These are phyloP conservation scores for Stenodera caucasica DNA, from an alignment of 2,888 invertebrate species.

Conservation along the genomic window DNA sequence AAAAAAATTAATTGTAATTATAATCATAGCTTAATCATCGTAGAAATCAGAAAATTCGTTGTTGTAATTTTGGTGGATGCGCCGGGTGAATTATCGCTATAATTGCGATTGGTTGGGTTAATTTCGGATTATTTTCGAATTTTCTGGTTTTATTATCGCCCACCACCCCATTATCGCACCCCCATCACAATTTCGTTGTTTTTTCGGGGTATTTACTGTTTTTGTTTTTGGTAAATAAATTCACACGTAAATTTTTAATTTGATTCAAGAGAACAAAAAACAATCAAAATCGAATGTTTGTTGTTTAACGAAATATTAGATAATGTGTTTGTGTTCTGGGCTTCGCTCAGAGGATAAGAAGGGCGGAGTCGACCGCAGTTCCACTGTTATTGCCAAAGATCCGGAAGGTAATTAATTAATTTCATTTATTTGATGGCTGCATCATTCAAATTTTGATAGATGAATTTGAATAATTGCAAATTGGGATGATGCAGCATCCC, in stretches of 20 bases:
- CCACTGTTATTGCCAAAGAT: slow-evolving; percentile 92
- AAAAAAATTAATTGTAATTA: slow-evolving; percentile 17
- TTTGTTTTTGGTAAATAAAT: no score
- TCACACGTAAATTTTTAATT: no score
- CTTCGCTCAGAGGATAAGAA: slow-evolving; percentile 80
- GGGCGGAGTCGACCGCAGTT: slow-evolving; percentile 89
- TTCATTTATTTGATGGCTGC: slow-evolving; percentile 29
- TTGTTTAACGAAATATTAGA: slow-evolving; percentile 39
- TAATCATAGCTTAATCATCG: slow-evolving; percentile 5
- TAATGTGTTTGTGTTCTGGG: slow-evolving; percentile 62
- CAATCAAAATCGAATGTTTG: background rate
- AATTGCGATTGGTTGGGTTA: background rate
- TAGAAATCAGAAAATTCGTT: background rate
- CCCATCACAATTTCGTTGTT: no score
- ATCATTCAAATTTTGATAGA: slow-evolving; percentile 27
- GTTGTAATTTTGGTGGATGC: background rate
- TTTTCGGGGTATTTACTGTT: no score
- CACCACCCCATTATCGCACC: background rate
- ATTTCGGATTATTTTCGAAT: background rate
- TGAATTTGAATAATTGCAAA: background rate
- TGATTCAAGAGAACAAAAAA: no score
- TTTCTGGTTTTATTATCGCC: background rate
- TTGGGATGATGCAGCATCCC: background rate
- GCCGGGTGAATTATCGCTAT: background rate
- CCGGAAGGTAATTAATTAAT: slow-evolving; percentile 72